These are phyloP conservation scores for Macropis europaea DNA, from an alignment of 2,888 invertebrate genomes.

Conservation along the genomic window DNA sequence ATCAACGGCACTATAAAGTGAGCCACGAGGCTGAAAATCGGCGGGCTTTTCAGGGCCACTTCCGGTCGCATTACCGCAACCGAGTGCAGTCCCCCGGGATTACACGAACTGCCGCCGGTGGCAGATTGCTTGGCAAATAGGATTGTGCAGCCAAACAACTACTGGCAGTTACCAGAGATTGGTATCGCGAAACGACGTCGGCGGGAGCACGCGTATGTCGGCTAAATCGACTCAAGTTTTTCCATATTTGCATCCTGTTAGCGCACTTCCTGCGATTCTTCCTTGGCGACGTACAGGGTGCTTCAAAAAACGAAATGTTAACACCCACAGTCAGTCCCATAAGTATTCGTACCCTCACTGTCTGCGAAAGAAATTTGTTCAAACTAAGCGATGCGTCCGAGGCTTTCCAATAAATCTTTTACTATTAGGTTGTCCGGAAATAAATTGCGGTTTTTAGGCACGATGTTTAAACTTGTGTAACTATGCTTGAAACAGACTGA, in stretches of 20 bases:
- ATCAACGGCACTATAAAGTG: constrained; percentile 3
- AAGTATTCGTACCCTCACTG: no score
- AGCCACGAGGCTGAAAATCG: constrained; percentile 60
- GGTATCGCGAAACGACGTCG: constrained; percentile 55
- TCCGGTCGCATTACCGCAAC: constrained; percentile 58
- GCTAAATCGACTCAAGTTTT: constrained; percentile 44
- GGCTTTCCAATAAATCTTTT: no score
- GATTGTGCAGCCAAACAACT: constrained; percentile 70
- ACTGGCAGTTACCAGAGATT: constrained; percentile 58
- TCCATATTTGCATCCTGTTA: constrained; percentile 47
- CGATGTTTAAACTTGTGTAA: no score
- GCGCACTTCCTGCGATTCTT: constrained; percentile 1
- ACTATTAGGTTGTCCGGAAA: no score
- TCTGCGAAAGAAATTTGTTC: no score
- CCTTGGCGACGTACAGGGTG: no score
- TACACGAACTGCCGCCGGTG: constrained; percentile 60
- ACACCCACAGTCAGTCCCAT: no score
- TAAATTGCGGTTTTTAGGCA: no score
- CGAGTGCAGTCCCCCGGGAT: constrained; percentile 49
- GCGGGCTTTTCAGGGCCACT: constrained; percentile 49
- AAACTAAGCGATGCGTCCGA: no score
- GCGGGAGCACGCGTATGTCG: constrained; percentile 17
- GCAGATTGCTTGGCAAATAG: constrained; percentile 72
- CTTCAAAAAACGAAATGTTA: no score
- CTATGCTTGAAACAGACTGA: no score